Base-by-base conservation (phyloP, 1,140 invertebrate species). In the Diorhabda sublineata region DNA sequence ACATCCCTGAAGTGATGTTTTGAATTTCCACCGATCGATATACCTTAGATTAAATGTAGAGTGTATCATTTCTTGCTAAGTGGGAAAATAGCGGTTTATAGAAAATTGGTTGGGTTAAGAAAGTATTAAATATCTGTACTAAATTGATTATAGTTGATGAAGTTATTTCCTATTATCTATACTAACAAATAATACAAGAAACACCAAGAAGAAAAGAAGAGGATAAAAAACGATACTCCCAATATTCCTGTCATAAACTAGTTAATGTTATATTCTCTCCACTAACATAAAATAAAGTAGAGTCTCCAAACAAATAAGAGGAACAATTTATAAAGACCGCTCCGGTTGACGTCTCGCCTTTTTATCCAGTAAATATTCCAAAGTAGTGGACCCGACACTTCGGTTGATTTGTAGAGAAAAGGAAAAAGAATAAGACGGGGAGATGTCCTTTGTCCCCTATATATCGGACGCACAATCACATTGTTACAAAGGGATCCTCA, bases 381-480 rank as follows among this genome's bases (percentile, higher is more conserved):
- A 76, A 76, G 74, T 74, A 76, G 73, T 73, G 74, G 74, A 76
- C 71, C 68, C 69, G 71, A 74, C 74, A 71, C 71, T 74, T 70
- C 61, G 74, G 68, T 67, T 67, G 67, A 73, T 70, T 67, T 66
- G 47, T 61, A 61, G 59, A 62, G 63, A 64, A 64, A n/a, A 56
- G 52, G 58, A 60, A 62, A 62, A 62, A 45, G 61, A 62, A 62
- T 44, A 64, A 60, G 72, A 69, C 69, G 69, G 64, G 69, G 70
- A 70, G 64, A 64, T 26, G 56, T 65, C 64, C 47, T 42, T 43
- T 43, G 47, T 52, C 47, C 47, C 61, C 45, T 44, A 44, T 44
- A 62, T 52, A 45, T 58, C 58, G 66, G 57, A 56, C 61, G 61
- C 67, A 69, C 70, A 68, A 62, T 69, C 71, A 63, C 63, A 52